Base-by-base conservation (phyloP, 1,140 invertebrate genomes). In the Hypothenemus hampei region DNA sequence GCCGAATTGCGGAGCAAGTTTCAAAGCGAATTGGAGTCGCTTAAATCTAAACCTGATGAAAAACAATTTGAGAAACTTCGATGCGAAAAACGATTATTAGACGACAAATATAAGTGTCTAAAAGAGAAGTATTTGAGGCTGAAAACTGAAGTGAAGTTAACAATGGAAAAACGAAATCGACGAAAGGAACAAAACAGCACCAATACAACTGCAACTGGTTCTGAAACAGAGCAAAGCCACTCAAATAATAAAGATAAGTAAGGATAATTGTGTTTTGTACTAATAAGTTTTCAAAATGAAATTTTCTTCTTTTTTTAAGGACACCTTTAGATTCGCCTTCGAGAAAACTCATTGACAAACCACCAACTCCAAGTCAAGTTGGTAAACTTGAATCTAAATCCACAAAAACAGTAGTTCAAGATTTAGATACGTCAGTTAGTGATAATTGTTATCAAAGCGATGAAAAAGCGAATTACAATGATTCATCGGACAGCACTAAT, bases 71-170 rank as follows among this genome's bases (percentile, higher is more conserved):
- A 85, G 58, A 84, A 85, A 61, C 66, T 85, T 31, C 75, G 82
- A 1, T 84, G 82, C 61, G 84, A 87, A 63, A 87, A 86, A 59
- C 75, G 84, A 2, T 66, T 86, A 13, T 59, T 89, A 0, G 79
- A 84, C 57, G 86, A 89, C 60, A 89, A 89, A 64, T 90, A 89
- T 64, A 76, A 78, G n/a, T 86, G 81, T 46, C 71, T 90, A 15
- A 89, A 89, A 68, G 86, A 89, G 61, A 89, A 90, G 66, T 88
- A 90, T 63, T 75, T 85, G 11, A 76, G 52, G n/a, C 68, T 90
- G 20, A 90, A 89, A 65, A 85, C 81, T 6, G 86, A 89, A 48
- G 83, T 88, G 3, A 84, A 85, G 65, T 66, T 84, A 15, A 75
- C 76, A 0, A 69, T 82, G 15, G 83, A 85, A 60, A 77, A 76